Base-by-base conservation (phyloP, 2,797 vertebrate species). In the Myripristis murdjan region DNA sequence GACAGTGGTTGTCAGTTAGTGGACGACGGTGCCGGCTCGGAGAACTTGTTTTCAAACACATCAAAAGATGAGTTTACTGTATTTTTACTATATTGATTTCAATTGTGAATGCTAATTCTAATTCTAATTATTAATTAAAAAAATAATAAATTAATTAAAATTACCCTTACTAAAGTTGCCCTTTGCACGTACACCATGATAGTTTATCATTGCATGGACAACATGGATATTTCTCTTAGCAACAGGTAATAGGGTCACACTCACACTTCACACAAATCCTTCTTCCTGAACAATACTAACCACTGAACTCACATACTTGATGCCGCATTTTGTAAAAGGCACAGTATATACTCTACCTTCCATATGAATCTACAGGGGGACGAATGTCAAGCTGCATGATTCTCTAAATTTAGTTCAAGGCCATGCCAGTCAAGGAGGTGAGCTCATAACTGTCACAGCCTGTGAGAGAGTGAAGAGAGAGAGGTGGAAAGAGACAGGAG, bases 341-440 rank as follows among this genome's bases (percentile, higher is more conserved):
- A 48, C 10, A 39, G 28, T 63, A 49, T 80, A 77, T 72, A 76
- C 75, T 69, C 84, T 75, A 11, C 18, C 73, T 39, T 63, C 69
- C 47, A 58, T 82, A 75, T 77, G 80, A 79, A 81, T 87, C 77
- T 79, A 47, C 64, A 63, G 70, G 74, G 65, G 73, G 61, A 31
- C 48, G 58, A 75, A 71, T 83, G 76, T 85, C 86, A 86, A 72
- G 53, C 67, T 70, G 64, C 79, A 80, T 87, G 78, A 85, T 76
- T 82, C 78, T 88, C 81, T 87, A 90, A 88, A 91, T 91, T 88
- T 90, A 89, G 90, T 90, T 90, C 88, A 91, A 91, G 71, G 82
- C 84, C 70, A 64, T 79, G 86, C 62, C 86, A 90, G 84, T 93
- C 90, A 91, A 86, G 78, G 68, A 84, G 85, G 73, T 71, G 73